Conservation (phyloP, 1,140 invertebrate species). For the Drosophila varians region DNA sequence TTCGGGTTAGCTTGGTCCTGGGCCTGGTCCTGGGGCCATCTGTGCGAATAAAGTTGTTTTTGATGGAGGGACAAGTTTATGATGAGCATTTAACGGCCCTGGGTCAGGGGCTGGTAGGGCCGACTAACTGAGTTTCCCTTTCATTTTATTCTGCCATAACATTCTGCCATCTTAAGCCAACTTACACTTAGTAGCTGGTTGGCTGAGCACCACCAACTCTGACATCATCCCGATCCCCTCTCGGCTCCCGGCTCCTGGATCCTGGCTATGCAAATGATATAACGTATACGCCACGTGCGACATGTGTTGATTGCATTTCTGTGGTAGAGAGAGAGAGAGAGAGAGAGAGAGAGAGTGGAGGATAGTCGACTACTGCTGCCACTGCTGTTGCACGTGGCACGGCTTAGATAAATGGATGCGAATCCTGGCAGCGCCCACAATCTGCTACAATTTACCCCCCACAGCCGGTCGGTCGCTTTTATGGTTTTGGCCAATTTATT, state of each 20-base stretch:
- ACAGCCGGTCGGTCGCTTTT: conserved; percentile 3
- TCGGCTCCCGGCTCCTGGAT: conserved; percentile 16
- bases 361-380: neutral
- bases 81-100: conserved; percentile 30
- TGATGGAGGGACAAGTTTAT: conserved; percentile 20
- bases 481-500: conserved; percentile 35
- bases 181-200: neutral
- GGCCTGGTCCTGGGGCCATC: neutral
- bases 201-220: neutral
- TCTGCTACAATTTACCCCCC: conserved; percentile 12
- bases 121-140: neutral
- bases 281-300: conserved; percentile 42
- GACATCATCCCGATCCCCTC: conserved; percentile 7
- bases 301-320: conserved; percentile 45
- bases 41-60: conserved; percentile 14
- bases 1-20: neutral
- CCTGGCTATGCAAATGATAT: conserved; percentile 43
- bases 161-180: neutral
- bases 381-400: neutral
- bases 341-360: too few species aligned
- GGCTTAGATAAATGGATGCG: conserved; percentile 26
- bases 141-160: conserved; percentile 1
- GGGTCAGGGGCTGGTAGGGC: neutral
- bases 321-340: neutral
- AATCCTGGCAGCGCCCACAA: conserved; percentile 15